A percentile compares a stretch with the other conserved stretches of the same genome.
Conservation (phyloP, 2,888 invertebrate species). For the Kuschelorhynchus macadamiae region DNA sequence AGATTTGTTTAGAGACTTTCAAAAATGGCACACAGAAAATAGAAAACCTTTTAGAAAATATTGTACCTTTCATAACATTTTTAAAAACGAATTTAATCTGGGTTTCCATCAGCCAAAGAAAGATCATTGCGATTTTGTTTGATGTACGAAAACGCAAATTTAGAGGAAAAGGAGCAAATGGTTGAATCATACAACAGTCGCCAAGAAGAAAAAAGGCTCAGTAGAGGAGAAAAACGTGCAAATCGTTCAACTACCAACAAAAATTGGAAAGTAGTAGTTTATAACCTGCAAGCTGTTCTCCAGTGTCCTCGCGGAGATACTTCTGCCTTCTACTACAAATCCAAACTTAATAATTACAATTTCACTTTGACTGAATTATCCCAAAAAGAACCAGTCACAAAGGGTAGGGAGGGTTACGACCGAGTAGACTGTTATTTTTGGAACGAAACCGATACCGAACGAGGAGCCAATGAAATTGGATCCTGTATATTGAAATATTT, state of each 20-base stretch:
- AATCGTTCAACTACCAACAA: constrained; percentile 8
- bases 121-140: constrained; percentile 28
- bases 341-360: background rate
- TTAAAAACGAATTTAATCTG: constrained; percentile 13
- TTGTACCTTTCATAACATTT: constrained; percentile 25
- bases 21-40: constrained; percentile 5
- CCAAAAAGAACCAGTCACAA: no score
- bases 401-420: no score
- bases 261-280: constrained; percentile 10
- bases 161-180: background rate
- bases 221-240: constrained; percentile 11
- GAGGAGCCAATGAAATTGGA: constrained; percentile 4
- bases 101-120: constrained; percentile 21
- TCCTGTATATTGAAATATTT: constrained; percentile 1
- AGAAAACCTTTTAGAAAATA: background rate
- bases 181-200: constrained; percentile 10
- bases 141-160: constrained; percentile 9
- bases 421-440: constrained; percentile 28
- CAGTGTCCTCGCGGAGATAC: constrained; percentile 3
- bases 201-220: constrained; percentile 13
- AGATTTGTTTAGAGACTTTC: constrained; percentile 24
- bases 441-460: constrained; percentile 3
- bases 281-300: constrained; percentile 13
- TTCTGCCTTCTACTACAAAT: constrained; percentile 15
- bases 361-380: no score